phyloP scores from a whole-genome alignment of 2,113 vertebrate species.

The Lepisosteus oculatus region DNA sequence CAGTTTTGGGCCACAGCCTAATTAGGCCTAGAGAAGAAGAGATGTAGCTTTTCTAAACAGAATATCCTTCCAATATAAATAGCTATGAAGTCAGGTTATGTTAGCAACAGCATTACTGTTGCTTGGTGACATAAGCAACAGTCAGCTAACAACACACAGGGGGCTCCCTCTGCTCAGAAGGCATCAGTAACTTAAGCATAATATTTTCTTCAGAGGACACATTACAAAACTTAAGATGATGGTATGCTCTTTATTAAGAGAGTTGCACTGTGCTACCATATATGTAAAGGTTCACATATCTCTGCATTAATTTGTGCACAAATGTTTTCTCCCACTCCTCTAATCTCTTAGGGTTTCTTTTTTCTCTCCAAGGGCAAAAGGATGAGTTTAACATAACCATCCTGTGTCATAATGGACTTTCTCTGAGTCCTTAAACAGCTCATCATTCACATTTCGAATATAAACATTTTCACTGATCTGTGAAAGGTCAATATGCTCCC shows the following conservation, averaged over 20 bases:
- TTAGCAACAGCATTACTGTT: conserved; percentile 14
- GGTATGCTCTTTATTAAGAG: not conserved
- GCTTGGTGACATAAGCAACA: conserved; percentile 23
- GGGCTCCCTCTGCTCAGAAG: not conserved
- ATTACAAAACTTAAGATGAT: not conserved
- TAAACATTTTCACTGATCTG: too few species aligned
- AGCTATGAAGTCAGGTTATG: conserved; percentile 11
- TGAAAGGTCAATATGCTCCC: too few species aligned
- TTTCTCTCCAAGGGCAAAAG: conserved; percentile 1
- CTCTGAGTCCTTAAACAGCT: too few species aligned
- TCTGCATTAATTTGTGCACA: not conserved
- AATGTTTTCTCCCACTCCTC: not conserved
- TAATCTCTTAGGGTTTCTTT: conserved; percentile 13
- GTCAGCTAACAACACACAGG: conserved; percentile 2
- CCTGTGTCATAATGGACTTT: too few species aligned
- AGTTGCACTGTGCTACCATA: too few species aligned
- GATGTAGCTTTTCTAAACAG: conserved; percentile 25
- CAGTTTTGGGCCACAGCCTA: not conserved
- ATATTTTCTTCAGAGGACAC: not conserved
- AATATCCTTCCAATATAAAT: conserved; percentile 11
- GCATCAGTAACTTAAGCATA: not conserved
- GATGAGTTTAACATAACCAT: not conserved
- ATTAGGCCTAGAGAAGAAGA: conserved; percentile 13
- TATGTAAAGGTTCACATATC: not conserved
- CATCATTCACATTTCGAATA: too few species aligned